Percentiles rank a stretch among this genome's conserved stretches.
Evolutionary conservation across 2,113 vertebrate species (phyloP).

Genomic region (Trochalopteron elliotii): DNA sequence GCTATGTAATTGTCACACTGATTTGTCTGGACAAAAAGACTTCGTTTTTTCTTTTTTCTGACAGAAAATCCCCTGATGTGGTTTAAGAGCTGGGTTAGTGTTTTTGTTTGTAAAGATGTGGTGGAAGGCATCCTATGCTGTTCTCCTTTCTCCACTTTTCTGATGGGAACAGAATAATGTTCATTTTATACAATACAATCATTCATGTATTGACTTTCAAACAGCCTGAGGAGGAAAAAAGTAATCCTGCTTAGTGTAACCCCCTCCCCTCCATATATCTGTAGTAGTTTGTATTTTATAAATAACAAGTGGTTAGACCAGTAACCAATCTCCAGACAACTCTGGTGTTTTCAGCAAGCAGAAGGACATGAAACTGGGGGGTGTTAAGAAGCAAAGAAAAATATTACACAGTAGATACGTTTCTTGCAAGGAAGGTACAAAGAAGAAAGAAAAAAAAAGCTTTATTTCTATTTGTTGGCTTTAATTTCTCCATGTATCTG

Average conservation of each 20-base stretch:
- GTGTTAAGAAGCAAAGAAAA: not conserved
- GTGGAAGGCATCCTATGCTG: not conserved
- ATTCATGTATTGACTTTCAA: not conserved
- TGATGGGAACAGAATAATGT: not conserved
- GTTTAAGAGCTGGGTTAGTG: not conserved
- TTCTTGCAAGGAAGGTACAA: not conserved
- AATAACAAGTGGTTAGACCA: not conserved
- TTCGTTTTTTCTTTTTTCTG: not conserved
- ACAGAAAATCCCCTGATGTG: not conserved
- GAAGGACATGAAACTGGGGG: not conserved
- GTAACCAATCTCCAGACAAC: not conserved
- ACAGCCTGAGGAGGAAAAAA: not conserved
- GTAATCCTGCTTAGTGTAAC: not conserved
- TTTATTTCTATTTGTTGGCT: not conserved
- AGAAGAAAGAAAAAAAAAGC: not conserved
- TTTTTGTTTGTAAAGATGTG: not conserved
- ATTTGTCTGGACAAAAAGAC: not conserved
- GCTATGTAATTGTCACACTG: conserved; percentile 23
- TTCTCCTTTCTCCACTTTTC: not conserved
- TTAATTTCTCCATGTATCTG: not conserved
- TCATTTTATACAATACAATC: too few relatives aligned
- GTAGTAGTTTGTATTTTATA: not conserved
- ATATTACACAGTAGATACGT: not conserved
- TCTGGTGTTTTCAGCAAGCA: not conserved
- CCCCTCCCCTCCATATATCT: not conserved